Evolutionary conservation across 2,888 invertebrate species (phyloP).

Genomic region (Epinotia brunnichana): DNA sequence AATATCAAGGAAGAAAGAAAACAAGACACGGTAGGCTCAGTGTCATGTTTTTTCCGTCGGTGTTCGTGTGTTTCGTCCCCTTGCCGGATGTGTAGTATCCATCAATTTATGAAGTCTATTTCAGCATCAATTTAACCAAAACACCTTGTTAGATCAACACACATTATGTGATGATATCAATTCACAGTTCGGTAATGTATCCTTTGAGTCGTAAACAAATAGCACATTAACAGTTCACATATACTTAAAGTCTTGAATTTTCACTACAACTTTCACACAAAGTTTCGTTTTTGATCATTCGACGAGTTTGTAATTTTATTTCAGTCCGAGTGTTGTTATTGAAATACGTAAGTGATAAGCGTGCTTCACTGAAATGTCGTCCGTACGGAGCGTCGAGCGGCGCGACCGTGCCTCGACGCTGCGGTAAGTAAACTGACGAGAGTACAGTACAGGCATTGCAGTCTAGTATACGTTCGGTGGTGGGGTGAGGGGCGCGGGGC

Average conservation of each 20-base stretch:
- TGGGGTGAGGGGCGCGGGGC: conserved; percentile 61
- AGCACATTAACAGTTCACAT: conserved; percentile 68
- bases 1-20: conserved; percentile 81
- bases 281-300: conserved; percentile 45
- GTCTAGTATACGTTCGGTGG: conserved; percentile 73
- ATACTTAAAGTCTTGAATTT: conserved; percentile 49
- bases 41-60: conserved; percentile 84
- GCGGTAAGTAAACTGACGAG: conserved; percentile 77
- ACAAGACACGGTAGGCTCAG: conserved; percentile 77
- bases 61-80: conserved; percentile 76
- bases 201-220: conserved; percentile 56
- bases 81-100: conserved; percentile 80
- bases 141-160: conserved; percentile 65
- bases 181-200: conserved; percentile 56
- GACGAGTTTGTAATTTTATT: conserved; percentile 46
- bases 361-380: conserved; percentile 76
- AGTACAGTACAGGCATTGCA: conserved; percentile 74
- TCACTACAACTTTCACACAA: conserved; percentile 48
- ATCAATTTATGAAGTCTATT: conserved; percentile 78
- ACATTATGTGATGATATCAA: conserved; percentile 62
- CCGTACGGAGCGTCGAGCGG: conserved; percentile 73
- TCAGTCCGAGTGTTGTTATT: conserved; percentile 59
- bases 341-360: conserved; percentile 71
- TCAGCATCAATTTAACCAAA: conserved; percentile 66
- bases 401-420: conserved; percentile 80